Base-by-base conservation (phyloP, 2,888 invertebrate genomes). In the Rosalia funebris region DNA sequence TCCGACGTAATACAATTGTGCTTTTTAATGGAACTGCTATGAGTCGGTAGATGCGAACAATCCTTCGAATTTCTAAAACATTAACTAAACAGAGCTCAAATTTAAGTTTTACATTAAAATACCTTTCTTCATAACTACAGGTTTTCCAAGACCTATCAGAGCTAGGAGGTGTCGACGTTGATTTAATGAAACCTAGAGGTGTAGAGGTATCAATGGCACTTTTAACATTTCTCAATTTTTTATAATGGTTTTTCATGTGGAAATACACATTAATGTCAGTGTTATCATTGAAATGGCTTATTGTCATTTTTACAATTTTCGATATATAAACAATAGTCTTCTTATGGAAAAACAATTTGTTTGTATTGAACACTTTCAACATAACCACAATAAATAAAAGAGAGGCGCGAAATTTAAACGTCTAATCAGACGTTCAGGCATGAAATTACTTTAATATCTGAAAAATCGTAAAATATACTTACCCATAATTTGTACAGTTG, bases 221-320 rank as follows among this genome's bases (percentile, higher is more conserved):
- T 73, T 80, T 81, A 14, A 78, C 80, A 42, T 73, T 73, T 67
- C 70, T 75, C 37, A 82, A 63, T 66, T 79, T 78, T 57, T 75
- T 78, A 65, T 83, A 83, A 73, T 83, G 83, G 68, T 81, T 79
- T 57, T 74, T 75, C 83, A 83, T 83, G 58, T 83, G 83, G 68
- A 79, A 79, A 70, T 77, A 80, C 31, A 69, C 53, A 41, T 63
- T 65, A 36, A 79, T 69, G 61, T 79, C 77, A 54, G 75, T 65
- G 52, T 63, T 60, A 39, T 53, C 32, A 42, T 9, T 9, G 17
- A 56, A 62, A 60, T 64, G 61, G 45, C 68, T 66, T 46, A 74
- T 46, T 52, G 73, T 70, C 74, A 74, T 74, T 57, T 55, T 64
- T 11, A 47, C 19, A 12, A 31, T 15, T 39, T 39, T 11, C n/a